Base-by-base conservation (phyloP, 2,888 invertebrate genomes). In the Flexamia atlantica region DNA sequence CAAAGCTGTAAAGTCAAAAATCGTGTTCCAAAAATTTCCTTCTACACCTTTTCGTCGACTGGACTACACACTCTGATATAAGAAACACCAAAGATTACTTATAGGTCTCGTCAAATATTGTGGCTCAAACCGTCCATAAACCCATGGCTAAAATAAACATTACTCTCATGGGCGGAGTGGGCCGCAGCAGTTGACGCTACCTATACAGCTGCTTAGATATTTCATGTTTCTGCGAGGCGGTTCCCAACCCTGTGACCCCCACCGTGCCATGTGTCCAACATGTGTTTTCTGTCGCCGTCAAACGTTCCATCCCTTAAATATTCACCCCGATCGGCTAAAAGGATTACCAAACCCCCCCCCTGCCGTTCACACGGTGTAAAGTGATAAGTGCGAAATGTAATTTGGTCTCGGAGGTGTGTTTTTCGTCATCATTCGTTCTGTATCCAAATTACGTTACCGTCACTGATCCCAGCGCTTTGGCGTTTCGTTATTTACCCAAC, bases 261-360 rank as follows among this genome's bases (percentile, higher is more conserved):
- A 12, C 25, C 12, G 28, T 50, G 76, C 76, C 76, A 76, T 46
- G 28, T 76, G 76, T 42, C 28, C 46, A 28, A 46, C 76, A 76
- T 76, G 76, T 76, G 76, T 76, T 76, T 76, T 76, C 50, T 50
- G 40, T 76, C 17, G n/a, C 64, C 25, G 64, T 64, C 64, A 64
- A 64, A 64, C 36, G 10, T 9, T 70, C 36, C 76, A 36, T 40
- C 72, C 72, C 76, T 76, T 76, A 76, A 46, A 76, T 76, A 76
- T 76, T 76, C 76, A 76, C 76, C 76, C 76, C n/a, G 76, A 76
- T 76, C 76, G n/a, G 28, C 76, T 76, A 76, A 76, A 42, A 76
- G 76, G 76, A 76, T 76, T 76, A 76, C 76, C 42, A 46, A 25
- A 4, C 50, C 76, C 70, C 70, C 36, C 30, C 12, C 9, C 57